Base-by-base conservation (phyloP, 2,888 invertebrate species). In the Lycocerus yunnanus region DNA sequence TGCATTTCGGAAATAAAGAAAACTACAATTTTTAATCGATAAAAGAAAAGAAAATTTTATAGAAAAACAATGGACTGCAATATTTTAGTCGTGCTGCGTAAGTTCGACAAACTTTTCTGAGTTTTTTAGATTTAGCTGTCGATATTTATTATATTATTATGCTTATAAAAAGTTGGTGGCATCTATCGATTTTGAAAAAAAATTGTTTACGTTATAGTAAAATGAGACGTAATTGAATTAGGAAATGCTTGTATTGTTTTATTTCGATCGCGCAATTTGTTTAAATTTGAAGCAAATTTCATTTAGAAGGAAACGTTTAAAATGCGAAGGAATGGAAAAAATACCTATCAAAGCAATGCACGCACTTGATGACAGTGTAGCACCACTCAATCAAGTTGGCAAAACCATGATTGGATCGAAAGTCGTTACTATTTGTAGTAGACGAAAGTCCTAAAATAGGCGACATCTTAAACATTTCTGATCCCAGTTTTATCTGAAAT, bases 401-500 rank as follows among this genome's bases (percentile, higher is more conserved):
- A 68, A 68, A 66, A 43, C 58, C 58, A 15, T 20, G 63, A 67
- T 72, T 63, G 68, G 63, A 68, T 68, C 61, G 72, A 72, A 72
- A 18, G 68, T 60, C 61, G 63, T 67, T 63, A 16, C 72, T 67
- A 68, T 72, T 71, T 72, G 72, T 59, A 68, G 71, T 71, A 15
- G 24, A 14, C 15, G 58, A 61, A 66, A 61, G 72, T 68, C 43
- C 63, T 68, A 63, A 27, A 61, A 60, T 60, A 71, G 18, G 60
- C 63, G 68, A 67, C 68, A 68, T 72, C 68, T 63, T 18, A 60
- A 71, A 61, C 68, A 63, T 58, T 68, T 63, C 72, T 73, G 60
- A 18, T 58, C 58, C 68, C 24, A 14, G 20, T n/a, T 43, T 43
- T 43, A 43, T 43, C 43, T 43, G n/a, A 43, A 43, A 43, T 43